Evolutionary conservation across 2,113 vertebrate species (phyloP), one percentile per base, ranked within the genome.

Genomic region (Acrocephalus arundinaceus): DNA sequence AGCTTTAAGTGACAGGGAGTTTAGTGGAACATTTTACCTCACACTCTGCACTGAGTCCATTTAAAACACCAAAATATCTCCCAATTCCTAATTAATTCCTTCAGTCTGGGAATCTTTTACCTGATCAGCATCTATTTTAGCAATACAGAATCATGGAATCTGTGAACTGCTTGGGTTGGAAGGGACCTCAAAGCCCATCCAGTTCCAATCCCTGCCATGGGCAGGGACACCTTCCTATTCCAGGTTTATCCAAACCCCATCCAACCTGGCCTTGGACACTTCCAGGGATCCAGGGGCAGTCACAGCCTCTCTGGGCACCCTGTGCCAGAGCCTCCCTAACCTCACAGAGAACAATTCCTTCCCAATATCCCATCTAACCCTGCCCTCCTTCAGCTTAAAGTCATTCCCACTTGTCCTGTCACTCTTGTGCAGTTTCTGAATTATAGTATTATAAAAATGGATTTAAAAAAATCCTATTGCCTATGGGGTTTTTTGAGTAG

Each of bases 161-260:
- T 23, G 8, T 35, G 13, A 19, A 5, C 1, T 2, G 3, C 15
- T 76, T 83, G 35, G 17, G 20, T 15, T 41, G 48, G 24, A 21
- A 70, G 2, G 24, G 21, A 27, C 11, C 4, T 7, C 0, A 55
- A 48, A 55, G 9, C 16, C 6, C 61, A 48, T 5, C 24, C 20
- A 21, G 6, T 25, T 0, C 31, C 31, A 66, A 66, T 10, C 22
- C 22, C 20, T 67, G 33, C 23, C 24, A 15, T 41, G 70, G 30
- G 31, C 28, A 59, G 59, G 23, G 70, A 68, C 54, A 48, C 3
- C 9, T 82, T 2, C 39, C 71, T 6, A 0, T 0, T 20, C 39
- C 54, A 54, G 54, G 11, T 0, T 30, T 16, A 20, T 82, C 46
- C 61, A 23, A 66, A 37, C 18, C 33, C 27, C 0, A 0, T 66